phyloP scores from a whole-genome alignment of 2,113 vertebrate genomes.

The Heterotis niloticus region DNA sequence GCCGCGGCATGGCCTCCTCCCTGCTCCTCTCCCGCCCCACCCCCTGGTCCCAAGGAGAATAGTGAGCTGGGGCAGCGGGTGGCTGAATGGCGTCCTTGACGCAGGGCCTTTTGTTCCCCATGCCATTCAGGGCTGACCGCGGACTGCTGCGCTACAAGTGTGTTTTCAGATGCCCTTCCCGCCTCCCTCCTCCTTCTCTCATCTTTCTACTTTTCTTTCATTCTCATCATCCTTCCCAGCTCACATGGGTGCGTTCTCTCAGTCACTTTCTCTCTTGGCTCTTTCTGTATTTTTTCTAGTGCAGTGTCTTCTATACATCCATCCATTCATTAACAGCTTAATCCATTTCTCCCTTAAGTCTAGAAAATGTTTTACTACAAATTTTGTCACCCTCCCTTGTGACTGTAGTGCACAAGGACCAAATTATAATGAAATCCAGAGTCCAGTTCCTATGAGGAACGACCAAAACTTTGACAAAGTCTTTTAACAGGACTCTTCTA shows the following conservation, averaged over 20 bases:
- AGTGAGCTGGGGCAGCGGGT: background rate
- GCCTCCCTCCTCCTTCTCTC: too few relatives aligned
- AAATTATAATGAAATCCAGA: background rate
- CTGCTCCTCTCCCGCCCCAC: constrained; percentile 37
- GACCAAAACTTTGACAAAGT: background rate
- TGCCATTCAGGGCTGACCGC: background rate
- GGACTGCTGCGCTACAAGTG: background rate
- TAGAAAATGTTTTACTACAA: background rate
- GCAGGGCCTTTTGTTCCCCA: background rate
- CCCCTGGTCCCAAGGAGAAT: constrained; percentile 17
- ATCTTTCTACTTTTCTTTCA: background rate
- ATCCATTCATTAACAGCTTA: background rate
- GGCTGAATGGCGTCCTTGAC: background rate
- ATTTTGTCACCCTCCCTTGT: background rate
- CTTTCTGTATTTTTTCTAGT: background rate
- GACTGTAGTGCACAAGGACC: background rate
- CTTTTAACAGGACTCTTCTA: background rate
- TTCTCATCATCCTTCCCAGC: background rate
- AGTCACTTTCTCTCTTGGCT: background rate
- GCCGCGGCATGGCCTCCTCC: constrained; percentile 25
- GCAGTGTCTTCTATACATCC: background rate
- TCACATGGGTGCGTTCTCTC: background rate
- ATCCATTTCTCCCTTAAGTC: background rate
- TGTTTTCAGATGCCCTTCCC: background rate
- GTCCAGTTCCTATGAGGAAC: background rate